phyloP scores from a whole-genome alignment of 2,888 invertebrate genomes.

The Amiota minor region DNA sequence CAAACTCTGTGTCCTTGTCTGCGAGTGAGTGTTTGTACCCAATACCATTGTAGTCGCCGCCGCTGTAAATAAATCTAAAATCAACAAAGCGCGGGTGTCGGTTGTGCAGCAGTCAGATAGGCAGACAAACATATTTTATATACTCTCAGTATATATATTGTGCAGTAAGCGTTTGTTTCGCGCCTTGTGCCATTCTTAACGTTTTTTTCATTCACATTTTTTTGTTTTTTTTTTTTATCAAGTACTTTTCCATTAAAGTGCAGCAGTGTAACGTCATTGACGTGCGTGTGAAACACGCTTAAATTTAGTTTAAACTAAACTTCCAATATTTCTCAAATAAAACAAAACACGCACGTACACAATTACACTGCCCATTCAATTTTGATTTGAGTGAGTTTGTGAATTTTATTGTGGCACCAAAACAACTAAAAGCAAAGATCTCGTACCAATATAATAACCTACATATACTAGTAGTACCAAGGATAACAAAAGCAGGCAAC shows the following conservation, averaged over 20 bases:
- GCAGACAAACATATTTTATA: constrained; percentile 1
- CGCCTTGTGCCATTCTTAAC: constrained; percentile 20
- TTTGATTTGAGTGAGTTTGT: not conserved
- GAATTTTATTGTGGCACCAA: not conserved
- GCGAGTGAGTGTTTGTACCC: not conserved
- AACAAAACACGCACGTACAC: not conserved
- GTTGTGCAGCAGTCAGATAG: not conserved
- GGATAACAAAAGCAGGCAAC: not conserved
- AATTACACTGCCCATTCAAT: constrained; percentile 1
- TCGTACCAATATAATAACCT: not conserved
- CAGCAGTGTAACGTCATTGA: not conserved
- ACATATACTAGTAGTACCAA: not conserved
- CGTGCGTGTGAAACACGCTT: constrained; percentile 24
- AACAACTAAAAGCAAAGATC: not conserved
- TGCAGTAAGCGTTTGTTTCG: constrained; percentile 16
- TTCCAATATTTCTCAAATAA: not conserved
- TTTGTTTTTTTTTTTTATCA: not conserved
- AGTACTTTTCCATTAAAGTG: constrained; percentile 4
- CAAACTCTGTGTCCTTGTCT: too few relatives aligned
- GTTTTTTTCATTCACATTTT: too few relatives aligned
- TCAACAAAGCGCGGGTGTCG: constrained; percentile 11
- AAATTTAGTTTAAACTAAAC: not conserved
- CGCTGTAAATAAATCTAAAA: not conserved
- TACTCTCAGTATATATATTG: constrained; percentile 6
- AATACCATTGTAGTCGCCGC: not conserved